These are phyloP conservation scores for Alethe diademata DNA, from an alignment of 2,113 vertebrate genomes.

Conservation along the genomic window DNA sequence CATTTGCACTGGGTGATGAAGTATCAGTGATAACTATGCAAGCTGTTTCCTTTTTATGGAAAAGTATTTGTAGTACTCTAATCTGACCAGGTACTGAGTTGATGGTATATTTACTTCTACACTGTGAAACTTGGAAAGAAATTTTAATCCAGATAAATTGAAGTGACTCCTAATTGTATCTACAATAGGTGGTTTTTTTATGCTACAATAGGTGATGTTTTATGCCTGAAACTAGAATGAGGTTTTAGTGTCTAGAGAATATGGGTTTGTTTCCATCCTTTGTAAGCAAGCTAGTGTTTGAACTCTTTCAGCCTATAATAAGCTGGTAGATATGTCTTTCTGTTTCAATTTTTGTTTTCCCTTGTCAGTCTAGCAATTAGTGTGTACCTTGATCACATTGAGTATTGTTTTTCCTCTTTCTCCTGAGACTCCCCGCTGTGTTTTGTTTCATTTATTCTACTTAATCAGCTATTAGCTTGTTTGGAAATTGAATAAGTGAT, in stretches of 20 bases:
- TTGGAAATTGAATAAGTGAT: neutral
- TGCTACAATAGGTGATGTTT: neutral
- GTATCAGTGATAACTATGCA: neutral
- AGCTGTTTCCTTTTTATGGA: neutral
- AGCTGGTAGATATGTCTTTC: neutral
- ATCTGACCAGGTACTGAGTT: neutral
- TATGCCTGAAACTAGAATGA: neutral
- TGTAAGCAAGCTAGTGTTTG: neutral
- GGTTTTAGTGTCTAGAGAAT: neutral
- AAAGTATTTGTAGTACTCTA: neutral
- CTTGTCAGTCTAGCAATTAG: neutral
- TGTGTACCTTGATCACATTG: neutral
- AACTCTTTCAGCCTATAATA: neutral
- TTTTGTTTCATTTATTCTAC: neutral
- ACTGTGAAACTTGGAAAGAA: neutral
- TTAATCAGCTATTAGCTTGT: neutral
- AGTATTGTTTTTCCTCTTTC: neutral
- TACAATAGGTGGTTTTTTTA: neutral
- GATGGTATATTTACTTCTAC: neutral
- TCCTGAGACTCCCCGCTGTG: neutral
- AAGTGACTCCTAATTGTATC: neutral
- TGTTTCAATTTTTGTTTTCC: neutral
- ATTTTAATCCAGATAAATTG: neutral
- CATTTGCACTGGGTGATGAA: neutral
- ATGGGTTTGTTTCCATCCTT: neutral